phyloP scores from a whole-genome alignment of 2,797 vertebrate species.

The Enteromius viviparus region DNA sequence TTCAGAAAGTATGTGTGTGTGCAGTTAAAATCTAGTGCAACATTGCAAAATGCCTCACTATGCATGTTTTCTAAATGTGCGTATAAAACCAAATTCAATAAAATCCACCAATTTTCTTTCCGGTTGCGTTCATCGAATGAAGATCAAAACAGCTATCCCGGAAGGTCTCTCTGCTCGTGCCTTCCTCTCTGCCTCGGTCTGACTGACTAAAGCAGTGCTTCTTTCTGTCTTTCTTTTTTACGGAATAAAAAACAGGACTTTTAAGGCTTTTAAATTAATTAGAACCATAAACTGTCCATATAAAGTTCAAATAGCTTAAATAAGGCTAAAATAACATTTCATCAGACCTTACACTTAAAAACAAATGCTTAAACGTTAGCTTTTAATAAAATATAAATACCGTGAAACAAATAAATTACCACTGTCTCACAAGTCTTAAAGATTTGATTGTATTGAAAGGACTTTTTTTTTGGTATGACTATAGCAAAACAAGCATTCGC shows the following conservation, averaged over 20 bases:
- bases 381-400: not conserved
- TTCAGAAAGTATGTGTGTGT: constrained; percentile 39
- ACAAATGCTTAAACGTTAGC: not conserved
- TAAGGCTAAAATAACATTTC: not conserved
- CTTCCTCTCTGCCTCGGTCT: not conserved
- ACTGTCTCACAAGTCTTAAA: not conserved
- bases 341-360: not conserved
- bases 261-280: constrained; percentile 4
- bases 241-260: not conserved
- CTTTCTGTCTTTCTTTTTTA: not conserved
- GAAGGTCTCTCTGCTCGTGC: constrained; percentile 1
- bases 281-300: not conserved
- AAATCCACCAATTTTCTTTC: constrained; percentile 16
- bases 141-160: constrained; percentile 1
- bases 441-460: not conserved
- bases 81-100: constrained; percentile 3
- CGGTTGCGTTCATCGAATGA: not conserved
- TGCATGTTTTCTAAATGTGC: constrained; percentile 59
- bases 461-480: not conserved
- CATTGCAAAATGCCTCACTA: constrained; percentile 44
- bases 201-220: not conserved
- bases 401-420: not conserved
- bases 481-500: not conserved
- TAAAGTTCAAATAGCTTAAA: no score
- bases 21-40: constrained; percentile 56